phyloP scores from a whole-genome alignment of 2,888 invertebrate genomes.

The Chrysomela aeneicollis region DNA sequence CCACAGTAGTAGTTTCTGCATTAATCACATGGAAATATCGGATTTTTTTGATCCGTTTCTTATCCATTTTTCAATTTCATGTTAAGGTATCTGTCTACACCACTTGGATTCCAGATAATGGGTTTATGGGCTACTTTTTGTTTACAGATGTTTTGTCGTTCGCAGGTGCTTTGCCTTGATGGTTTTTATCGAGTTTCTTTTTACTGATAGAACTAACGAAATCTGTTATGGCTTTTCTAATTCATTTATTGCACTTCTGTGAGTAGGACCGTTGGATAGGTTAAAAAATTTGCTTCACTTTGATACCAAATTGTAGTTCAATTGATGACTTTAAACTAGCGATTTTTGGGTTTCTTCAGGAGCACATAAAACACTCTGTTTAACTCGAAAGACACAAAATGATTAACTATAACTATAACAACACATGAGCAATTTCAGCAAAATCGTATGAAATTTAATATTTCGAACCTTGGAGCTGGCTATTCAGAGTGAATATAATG shows the following conservation, averaged over 20 bases:
- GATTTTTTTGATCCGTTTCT: slow-evolving; percentile 4
- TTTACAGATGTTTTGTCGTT: slow-evolving; percentile 5
- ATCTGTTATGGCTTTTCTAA: not conserved
- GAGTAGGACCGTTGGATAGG: not conserved
- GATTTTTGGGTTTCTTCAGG: not conserved
- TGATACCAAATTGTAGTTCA: slow-evolving; percentile 1
- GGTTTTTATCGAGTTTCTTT: not conserved
- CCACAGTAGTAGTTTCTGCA: not conserved
- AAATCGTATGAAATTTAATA: too few relatives aligned
- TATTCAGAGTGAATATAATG: too few relatives aligned
- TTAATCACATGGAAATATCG: slow-evolving; percentile 5
- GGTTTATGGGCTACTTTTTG: not conserved
- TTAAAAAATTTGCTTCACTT: slow-evolving; percentile 2
- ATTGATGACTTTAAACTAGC: not conserved
- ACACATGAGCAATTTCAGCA: too few relatives aligned
- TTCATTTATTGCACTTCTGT: not conserved
- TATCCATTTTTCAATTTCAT: slow-evolving; percentile 1
- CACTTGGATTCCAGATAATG: not conserved
- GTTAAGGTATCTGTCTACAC: slow-evolving; percentile 5
- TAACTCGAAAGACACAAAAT: too few relatives aligned
- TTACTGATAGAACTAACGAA: not conserved
- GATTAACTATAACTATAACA: too few relatives aligned
- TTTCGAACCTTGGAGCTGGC: too few relatives aligned
- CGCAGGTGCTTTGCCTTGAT: not conserved
- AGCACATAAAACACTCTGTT: not conserved